Evolutionary conservation across 2,113 vertebrate species (phyloP).

Genomic region (Cairina moschata): DNA sequence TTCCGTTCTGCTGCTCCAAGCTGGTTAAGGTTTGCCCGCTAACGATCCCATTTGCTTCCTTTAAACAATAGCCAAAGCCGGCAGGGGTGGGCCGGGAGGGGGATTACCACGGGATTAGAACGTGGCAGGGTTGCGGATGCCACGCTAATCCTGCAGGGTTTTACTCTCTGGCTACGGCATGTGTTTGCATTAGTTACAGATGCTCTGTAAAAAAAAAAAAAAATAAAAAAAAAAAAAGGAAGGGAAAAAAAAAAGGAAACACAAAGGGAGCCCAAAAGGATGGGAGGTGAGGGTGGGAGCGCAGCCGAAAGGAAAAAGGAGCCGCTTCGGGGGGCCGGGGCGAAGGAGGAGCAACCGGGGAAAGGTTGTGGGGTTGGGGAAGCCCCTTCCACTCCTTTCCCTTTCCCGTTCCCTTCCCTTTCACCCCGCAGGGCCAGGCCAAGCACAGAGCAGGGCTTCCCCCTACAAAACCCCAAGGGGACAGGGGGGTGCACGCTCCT

Average conservation of each 20-base stretch:
- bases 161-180: constrained; percentile 4
- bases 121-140: constrained; percentile 25
- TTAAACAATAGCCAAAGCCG: constrained; percentile 57
- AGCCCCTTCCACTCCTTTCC: background rate
- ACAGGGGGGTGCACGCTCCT: no score
- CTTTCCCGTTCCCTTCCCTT: no score
- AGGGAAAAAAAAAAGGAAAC: background rate
- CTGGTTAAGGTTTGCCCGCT: constrained; percentile 57
- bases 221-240: background rate
- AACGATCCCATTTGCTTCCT: constrained; percentile 55
- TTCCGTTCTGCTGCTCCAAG: constrained; percentile 33
- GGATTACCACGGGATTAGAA: constrained; percentile 49
- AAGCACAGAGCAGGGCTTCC: fast-evolving
- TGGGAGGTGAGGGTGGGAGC: background rate
- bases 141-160: constrained; percentile 48
- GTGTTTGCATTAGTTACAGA: constrained; percentile 56
- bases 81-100: constrained; percentile 30
- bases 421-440: fast-evolving
- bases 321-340: fast-evolving
- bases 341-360: background rate
- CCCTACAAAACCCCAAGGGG: no score
- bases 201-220: background rate
- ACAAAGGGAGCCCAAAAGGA: background rate
- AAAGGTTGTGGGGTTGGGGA: background rate
- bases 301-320: background rate